Evolutionary conservation across 2,113 vertebrate genomes (phyloP).

Genomic region (Laticauda colubrina): DNA sequence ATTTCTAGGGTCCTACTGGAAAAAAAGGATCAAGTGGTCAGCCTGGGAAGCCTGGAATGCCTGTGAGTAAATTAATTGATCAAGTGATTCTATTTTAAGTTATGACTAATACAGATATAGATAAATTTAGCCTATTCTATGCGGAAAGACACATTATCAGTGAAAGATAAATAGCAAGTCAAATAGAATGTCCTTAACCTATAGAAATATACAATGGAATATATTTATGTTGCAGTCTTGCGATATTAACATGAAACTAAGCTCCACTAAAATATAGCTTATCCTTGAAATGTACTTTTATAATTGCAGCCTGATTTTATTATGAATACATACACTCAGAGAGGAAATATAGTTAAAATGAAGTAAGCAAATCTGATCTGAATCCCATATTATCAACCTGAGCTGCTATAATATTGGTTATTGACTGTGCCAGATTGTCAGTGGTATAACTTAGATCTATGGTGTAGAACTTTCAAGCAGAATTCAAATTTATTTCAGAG

Average conservation of each 20-base stretch:
- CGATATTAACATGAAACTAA: neutral
- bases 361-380: neutral
- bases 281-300: neutral
- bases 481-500: constrained; percentile 73
- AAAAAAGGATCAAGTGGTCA: constrained; percentile 84
- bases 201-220: neutral
- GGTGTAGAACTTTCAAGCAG: neutral
- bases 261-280: neutral
- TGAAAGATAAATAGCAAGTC: neutral
- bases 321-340: neutral
- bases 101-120: constrained; percentile 9
- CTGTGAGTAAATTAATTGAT: constrained; percentile 76
- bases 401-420: neutral
- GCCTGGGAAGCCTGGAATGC: constrained; percentile 78
- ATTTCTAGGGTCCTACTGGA: constrained; percentile 81
- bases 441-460: neutral
- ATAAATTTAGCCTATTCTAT: neutral
- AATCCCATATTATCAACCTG: neutral
- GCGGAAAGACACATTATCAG: neutral
- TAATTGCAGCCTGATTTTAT: neutral
- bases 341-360: neutral
- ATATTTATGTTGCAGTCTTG: neutral
- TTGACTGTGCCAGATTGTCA: neutral
- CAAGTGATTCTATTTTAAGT: constrained; percentile 43
- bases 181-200: neutral